A percentile compares a stretch with the other conserved stretches of the same genome.
Evolutionary conservation across 2,113 vertebrate genomes (phyloP).

Genomic region (Chascanopsetta lugubris): DNA sequence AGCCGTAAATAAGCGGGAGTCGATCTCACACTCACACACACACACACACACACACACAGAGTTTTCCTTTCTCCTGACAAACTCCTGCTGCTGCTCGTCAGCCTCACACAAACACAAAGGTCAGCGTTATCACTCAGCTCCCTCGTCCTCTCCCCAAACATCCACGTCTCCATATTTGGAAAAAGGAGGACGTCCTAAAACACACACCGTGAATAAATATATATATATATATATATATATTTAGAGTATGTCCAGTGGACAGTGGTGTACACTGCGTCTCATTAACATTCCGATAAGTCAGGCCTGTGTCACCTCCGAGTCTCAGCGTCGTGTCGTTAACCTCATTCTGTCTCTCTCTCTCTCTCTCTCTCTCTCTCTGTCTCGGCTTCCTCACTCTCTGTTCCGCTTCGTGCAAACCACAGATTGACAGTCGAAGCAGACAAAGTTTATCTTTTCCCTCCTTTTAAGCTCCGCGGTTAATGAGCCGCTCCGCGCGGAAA

Average conservation of each 20-base stretch:
- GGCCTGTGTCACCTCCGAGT: background rate
- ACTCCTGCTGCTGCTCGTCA: slow-evolving; percentile 29
- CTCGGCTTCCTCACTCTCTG: background rate
- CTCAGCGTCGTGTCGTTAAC: slow-evolving; percentile 9
- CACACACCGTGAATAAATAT: background rate
- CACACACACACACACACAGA: too few species aligned
- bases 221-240: too few species aligned
- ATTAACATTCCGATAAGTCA: slow-evolving; percentile 48
- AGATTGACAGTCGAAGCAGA: slow-evolving; percentile 19
- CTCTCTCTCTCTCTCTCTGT: too few species aligned
- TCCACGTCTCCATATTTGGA: background rate
- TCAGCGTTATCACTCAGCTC: slow-evolving; percentile 51
- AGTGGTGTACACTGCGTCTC: slow-evolving; percentile 7
- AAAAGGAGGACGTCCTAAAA: background rate
- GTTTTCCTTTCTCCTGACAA: slow-evolving; percentile 48
- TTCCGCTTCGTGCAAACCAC: slow-evolving; percentile 1
- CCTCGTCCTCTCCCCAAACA: background rate
- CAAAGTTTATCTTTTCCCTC: slow-evolving; percentile 5
- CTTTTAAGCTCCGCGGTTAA: slow-evolving; percentile 21
- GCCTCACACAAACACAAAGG: slow-evolving; percentile 43
- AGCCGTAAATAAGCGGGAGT: too few species aligned
- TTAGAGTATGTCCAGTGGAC: too few species aligned
- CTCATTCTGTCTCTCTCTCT: slow-evolving; percentile 32
- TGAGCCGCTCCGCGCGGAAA: slow-evolving; percentile 4
- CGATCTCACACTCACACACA: too few species aligned